Evolutionary conservation across 2,797 vertebrate genomes (phyloP), one percentile per base, ranked within the genome.

Genomic region (Pseudotriccus pelzelni): DNA sequence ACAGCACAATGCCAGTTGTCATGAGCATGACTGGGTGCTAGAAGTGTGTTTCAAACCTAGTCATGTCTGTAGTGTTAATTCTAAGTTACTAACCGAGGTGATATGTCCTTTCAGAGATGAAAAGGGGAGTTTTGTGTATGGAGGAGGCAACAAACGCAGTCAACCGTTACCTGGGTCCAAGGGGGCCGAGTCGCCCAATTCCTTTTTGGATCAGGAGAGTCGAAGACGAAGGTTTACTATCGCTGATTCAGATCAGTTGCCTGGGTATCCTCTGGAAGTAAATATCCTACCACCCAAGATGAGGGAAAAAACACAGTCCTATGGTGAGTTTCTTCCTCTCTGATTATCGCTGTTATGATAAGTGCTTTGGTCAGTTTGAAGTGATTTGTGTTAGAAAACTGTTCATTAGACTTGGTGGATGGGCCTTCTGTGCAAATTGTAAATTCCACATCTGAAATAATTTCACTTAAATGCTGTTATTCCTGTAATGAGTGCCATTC

Each of bases 141-240:
- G 97, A 92, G 98, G 97, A 82, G 80, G 93, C 87, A 96, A 68
- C 74, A 98, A 97, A 83, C 72, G 14, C 64, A 94, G 55, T 70
- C 94, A 97, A 90, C 97, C 96, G 5, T 4, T 97, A 86, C 72
- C 93, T 93, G 92, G 97, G 60, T 91, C 97, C 92, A 75, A 97
- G 92, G 98, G 99, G 2, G 98, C 98, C 0, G 99, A 99, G 96
- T 99, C 99, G 58, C 99, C 99, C 0, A 99, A 99, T 96, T 99
- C 99, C 27, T 98, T 98, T 89, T 96, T 99, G 96, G 99, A 99
- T 94, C 97, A 98, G 28, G 98, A 99, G 72, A 96, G 95, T 37
- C 96, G 97, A 41, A 98, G 97, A 39, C 96, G 98, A 9, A 98
- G 98, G 62, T 98, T 98, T 80, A 98, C 98, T 41, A 97, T 98